Evolutionary conservation across 2,797 vertebrate species (phyloP).

Genomic region (Hemitrygon akajei): DNA sequence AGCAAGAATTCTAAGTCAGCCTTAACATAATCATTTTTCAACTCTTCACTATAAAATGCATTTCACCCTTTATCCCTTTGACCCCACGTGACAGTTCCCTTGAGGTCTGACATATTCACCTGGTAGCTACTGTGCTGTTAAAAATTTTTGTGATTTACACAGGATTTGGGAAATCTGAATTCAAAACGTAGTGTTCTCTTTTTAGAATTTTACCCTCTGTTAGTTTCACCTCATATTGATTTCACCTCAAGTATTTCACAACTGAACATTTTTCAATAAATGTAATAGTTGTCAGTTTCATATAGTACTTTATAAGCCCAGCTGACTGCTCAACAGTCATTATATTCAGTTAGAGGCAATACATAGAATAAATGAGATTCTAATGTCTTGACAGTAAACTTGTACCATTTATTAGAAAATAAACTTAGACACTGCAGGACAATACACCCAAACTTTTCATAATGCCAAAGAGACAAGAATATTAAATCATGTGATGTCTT

Average conservation of each 20-base stretch:
- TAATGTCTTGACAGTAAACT: background rate
- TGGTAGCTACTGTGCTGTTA: background rate
- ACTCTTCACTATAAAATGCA: background rate
- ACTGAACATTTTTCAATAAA: background rate
- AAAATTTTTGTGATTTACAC: background rate
- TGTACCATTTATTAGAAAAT: background rate
- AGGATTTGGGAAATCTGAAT: background rate
- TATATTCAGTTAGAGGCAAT: background rate
- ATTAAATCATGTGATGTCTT: background rate
- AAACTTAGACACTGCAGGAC: background rate
- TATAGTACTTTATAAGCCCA: background rate
- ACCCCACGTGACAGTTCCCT: background rate
- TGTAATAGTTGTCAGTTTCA: background rate
- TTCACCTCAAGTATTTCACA: background rate
- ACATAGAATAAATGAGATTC: background rate
- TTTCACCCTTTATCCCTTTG: background rate
- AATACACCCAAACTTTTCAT: background rate
- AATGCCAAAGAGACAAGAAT: background rate
- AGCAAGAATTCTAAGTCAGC: background rate
- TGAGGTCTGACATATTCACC: background rate
- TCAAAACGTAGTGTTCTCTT: background rate
- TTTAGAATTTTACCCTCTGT: background rate
- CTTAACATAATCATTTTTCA: background rate
- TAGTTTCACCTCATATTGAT: background rate
- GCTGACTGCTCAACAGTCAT: background rate